These are phyloP conservation scores for Oeneis ivallda DNA, from an alignment of 2,888 invertebrate species.

Conservation along the genomic window DNA sequence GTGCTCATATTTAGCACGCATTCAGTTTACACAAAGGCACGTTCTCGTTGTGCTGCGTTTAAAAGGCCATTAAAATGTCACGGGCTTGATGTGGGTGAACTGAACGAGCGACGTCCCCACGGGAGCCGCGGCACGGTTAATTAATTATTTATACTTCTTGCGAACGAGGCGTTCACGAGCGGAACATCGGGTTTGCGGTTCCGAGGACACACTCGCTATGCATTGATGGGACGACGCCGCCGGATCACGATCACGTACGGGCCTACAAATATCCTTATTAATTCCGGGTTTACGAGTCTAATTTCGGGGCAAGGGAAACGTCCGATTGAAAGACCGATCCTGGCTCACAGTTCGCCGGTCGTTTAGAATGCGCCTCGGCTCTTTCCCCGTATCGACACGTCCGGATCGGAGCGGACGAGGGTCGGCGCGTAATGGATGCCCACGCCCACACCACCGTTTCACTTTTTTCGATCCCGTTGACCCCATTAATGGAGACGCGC, in stretches of 20 bases:
- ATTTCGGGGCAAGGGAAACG: conserved; percentile 31
- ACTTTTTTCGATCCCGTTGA: conserved; percentile 77
- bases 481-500: conserved; percentile 70
- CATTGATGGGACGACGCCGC: conserved; percentile 42
- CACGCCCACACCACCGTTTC: conserved; percentile 63
- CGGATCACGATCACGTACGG: conserved; percentile 49
- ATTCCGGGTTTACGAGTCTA: conserved; percentile 51
- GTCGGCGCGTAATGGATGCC: conserved; percentile 52
- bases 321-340: conserved; percentile 42
- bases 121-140: conserved; percentile 51
- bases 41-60: conserved; percentile 62
- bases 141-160: conserved; percentile 74
- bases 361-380: conserved; percentile 45
- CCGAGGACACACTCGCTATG: conserved; percentile 32
- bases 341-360: conserved; percentile 45
- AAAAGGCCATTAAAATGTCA: conserved; percentile 77
- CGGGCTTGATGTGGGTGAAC: conserved; percentile 64
- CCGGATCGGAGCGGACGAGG: conserved; percentile 49
- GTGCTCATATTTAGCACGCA: conserved; percentile 43
- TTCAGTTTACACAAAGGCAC: conserved; percentile 55
- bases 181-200: conserved; percentile 42
- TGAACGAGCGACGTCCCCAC: conserved; percentile 52
- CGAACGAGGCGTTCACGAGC: conserved; percentile 47
- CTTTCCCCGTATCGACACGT: conserved; percentile 47
- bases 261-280: conserved; percentile 61